Conservation (phyloP, 2,888 invertebrate species). For the Plemyria rubiginata region DNA sequence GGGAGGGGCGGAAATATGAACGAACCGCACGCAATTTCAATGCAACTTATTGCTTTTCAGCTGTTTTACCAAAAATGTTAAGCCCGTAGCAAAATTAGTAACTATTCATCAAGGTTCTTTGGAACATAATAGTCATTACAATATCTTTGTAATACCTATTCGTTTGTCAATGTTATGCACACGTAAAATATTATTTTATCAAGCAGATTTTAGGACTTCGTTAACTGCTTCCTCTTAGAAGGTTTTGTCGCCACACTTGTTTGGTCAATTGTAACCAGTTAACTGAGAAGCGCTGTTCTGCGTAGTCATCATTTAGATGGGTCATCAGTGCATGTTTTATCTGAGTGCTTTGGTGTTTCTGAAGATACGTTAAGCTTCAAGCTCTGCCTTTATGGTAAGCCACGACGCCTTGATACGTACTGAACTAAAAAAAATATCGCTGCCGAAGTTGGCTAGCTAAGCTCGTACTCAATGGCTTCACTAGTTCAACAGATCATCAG, state of each 20-base stretch:
- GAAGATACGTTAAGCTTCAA: not conserved
- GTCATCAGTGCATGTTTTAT: too few relatives aligned
- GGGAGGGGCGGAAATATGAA: too few relatives aligned
- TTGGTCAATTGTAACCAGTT: too few relatives aligned
- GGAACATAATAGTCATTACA: too few relatives aligned
- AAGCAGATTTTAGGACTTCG: not conserved
- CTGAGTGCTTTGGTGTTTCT: not conserved
- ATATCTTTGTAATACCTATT: too few relatives aligned
- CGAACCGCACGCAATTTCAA: too few relatives aligned
- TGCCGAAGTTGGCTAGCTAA: too few relatives aligned
- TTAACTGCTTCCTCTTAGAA: not conserved
- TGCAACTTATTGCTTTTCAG: too few relatives aligned
- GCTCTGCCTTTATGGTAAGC: not conserved
- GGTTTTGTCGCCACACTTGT: not conserved
- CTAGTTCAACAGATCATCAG: not conserved
- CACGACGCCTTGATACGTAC: too few relatives aligned
- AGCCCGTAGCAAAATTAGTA: slow-evolving; percentile 3
- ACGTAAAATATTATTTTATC: not conserved
- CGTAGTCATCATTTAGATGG: not conserved
- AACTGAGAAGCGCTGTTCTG: not conserved
- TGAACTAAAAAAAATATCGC: too few relatives aligned
- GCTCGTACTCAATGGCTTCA: too few relatives aligned
- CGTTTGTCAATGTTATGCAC: slow-evolving; percentile 11
- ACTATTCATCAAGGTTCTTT: not conserved
- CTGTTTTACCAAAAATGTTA: too few relatives aligned